Conservation (phyloP, 64 coral and sea anemone species). For the Orbicella faveolata region DNA sequence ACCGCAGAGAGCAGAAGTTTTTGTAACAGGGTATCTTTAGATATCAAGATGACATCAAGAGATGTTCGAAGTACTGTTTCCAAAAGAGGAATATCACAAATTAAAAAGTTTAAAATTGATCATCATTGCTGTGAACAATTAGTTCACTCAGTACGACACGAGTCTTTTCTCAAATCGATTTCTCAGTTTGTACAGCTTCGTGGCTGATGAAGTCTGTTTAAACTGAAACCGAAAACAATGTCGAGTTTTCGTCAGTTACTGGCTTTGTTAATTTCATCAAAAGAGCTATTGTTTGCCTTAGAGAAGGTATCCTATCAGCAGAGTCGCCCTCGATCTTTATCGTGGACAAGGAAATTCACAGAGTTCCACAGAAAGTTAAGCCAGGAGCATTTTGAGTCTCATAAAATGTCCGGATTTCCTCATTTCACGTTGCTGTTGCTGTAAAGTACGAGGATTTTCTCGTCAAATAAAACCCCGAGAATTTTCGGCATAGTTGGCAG, state of each 20-base stretch:
- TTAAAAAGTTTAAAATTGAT: background rate
- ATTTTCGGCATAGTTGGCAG: background rate
- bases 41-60: background rate
- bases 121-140: background rate
- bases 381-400: background rate
- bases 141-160: background rate
- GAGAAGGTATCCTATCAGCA: background rate
- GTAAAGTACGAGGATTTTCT: background rate
- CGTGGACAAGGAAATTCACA: background rate
- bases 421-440: background rate
- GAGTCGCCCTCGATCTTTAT: background rate
- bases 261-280: slow-evolving; percentile 22
- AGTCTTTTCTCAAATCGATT: background rate
- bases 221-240: background rate
- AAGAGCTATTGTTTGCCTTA: background rate
- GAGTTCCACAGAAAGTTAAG: background rate
- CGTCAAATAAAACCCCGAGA: background rate
- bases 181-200: slow-evolving; percentile 2
- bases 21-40: background rate
- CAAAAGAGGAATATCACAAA: background rate
- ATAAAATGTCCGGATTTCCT: background rate
- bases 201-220: slow-evolving; percentile 16
- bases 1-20: background rate
- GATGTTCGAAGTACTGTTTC: background rate
- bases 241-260: background rate